Evolutionary conservation across 1,140 invertebrate genomes (phyloP).

Genomic region (Cotesia chilonis): DNA sequence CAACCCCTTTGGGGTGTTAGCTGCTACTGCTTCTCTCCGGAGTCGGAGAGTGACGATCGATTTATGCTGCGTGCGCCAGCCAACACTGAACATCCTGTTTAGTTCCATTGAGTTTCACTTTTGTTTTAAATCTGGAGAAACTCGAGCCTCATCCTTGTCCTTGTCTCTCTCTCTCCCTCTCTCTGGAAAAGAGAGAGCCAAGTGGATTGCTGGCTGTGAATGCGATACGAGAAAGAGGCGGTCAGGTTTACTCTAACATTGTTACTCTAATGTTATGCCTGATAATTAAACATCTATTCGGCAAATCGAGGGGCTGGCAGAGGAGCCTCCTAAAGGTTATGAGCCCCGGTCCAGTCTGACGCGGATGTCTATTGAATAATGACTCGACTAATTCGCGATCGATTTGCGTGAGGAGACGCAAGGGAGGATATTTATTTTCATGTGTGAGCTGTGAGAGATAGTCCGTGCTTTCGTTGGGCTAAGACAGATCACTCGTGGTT

Average conservation of each 20-base stretch:
- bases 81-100: background rate
- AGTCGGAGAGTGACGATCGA: constrained; percentile 14
- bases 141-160: too few relatives aligned
- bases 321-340: too few relatives aligned
- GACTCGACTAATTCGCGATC: constrained; percentile 12
- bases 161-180: too few relatives aligned
- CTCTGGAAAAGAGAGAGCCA: background rate
- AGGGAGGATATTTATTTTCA: constrained; percentile 10
- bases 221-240: background rate
- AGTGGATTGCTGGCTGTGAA: too few relatives aligned
- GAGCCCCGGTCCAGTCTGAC: background rate
- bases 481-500: constrained; percentile 1
- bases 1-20: constrained; percentile 17
- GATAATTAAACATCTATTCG: background rate
- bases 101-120: too few relatives aligned
- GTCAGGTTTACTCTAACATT: background rate
- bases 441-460: background rate
- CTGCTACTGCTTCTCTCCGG: constrained; percentile 1
- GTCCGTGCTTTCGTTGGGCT: constrained; percentile 10
- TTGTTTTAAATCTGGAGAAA: too few relatives aligned
- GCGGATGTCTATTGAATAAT: constrained; percentile 28
- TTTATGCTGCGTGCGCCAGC: constrained; percentile 28
- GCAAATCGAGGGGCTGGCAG: background rate
- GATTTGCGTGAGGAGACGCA: background rate
- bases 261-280: background rate